These are phyloP conservation scores for Camelus bactrianus DNA, from an alignment of 2,113 vertebrate genomes.

Conservation along the genomic window DNA sequence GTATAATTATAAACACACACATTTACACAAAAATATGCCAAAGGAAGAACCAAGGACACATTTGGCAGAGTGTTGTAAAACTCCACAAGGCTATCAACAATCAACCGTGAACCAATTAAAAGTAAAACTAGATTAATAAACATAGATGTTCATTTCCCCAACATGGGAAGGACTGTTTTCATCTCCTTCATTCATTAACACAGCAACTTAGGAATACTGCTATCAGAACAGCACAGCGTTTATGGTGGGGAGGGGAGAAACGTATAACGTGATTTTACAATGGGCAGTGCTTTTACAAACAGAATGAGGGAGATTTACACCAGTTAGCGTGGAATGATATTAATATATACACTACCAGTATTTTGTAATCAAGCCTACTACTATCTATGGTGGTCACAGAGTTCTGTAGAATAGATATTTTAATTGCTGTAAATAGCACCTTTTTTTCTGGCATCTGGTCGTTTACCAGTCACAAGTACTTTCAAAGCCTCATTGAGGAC, in stretches of 20 bases:
- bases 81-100: not conserved
- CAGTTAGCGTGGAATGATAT: not conserved
- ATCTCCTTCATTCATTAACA: constrained; percentile 7
- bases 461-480: not conserved
- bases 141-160: not conserved
- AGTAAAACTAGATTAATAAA: constrained; percentile 51
- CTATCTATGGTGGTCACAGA: not conserved
- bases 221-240: not conserved
- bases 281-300: not conserved
- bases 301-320: not conserved
- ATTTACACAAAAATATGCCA: not conserved
- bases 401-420: not conserved
- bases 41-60: not conserved
- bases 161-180: not conserved
- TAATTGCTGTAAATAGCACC: not conserved
- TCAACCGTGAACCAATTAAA: not conserved
- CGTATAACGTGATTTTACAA: not conserved
- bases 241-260: not conserved
- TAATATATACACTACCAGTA: not conserved
- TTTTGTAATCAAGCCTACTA: not conserved
- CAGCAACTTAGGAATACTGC: not conserved
- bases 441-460: not conserved
- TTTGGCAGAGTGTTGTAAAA: not conserved
- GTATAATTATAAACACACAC: not conserved
- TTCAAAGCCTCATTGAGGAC: constrained; percentile 43